Percentiles rank a stretch among this genome's conserved stretches.
Evolutionary conservation across 2,888 invertebrate species (phyloP).

Genomic region (Pachydiplax longipennis): DNA sequence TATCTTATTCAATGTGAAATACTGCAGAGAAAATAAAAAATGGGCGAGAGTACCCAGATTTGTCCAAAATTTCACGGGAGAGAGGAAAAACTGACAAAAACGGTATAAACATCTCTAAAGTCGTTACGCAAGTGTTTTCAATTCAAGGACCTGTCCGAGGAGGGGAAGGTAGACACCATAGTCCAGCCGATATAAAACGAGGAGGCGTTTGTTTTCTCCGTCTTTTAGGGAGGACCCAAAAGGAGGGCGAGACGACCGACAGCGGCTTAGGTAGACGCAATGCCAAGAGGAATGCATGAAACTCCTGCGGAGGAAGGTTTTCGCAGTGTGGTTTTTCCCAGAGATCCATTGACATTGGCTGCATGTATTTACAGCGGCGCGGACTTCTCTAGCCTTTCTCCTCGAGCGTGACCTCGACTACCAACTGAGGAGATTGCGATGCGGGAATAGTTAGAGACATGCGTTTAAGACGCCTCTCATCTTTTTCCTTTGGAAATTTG

Average conservation of each 20-base stretch:
- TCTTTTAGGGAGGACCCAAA: background rate
- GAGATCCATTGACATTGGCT: background rate
- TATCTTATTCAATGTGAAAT: too few species aligned
- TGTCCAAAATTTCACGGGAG: too few species aligned
- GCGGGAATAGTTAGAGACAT: background rate
- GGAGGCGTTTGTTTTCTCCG: background rate
- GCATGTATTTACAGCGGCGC: background rate
- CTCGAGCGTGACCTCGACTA: slow-evolving; percentile 35
- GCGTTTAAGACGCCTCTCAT: background rate
- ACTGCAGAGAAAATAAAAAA: too few species aligned
- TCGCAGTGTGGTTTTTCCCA: background rate
- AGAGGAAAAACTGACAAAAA: background rate
- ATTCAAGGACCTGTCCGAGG: background rate
- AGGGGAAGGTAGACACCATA: background rate
- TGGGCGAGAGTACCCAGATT: too few species aligned
- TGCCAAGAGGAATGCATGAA: background rate
- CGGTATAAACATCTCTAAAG: background rate
- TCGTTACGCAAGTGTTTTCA: background rate
- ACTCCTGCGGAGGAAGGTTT: background rate
- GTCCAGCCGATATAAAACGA: background rate
- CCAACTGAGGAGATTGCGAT: background rate
- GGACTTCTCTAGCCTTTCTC: slow-evolving; percentile 6
- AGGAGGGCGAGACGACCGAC: background rate
- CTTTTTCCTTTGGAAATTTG: too few species aligned
- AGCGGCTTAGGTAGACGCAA: background rate